These are phyloP conservation scores for Mystacides longicornis DNA, from an alignment of 2,888 invertebrate species.

Conservation along the genomic window DNA sequence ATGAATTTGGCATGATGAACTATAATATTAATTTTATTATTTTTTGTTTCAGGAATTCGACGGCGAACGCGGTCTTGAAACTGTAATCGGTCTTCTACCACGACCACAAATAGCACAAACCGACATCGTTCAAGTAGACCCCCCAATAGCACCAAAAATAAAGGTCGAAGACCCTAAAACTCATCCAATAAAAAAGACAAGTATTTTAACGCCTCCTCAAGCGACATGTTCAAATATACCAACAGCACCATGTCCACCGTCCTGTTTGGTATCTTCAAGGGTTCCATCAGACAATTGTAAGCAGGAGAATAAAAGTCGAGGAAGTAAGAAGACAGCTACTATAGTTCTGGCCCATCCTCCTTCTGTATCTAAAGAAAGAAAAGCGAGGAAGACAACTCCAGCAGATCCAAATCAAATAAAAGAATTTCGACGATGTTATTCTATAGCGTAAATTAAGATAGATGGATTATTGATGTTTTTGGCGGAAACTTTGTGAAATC, in stretches of 20 bases:
- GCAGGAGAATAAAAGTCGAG: too few relatives aligned
- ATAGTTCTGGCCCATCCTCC: not conserved
- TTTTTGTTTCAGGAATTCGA: conserved; percentile 3
- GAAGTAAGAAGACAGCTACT: not conserved
- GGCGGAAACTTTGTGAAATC: too few relatives aligned
- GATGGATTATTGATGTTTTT: too few relatives aligned
- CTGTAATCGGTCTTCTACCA: not conserved
- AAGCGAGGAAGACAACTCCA: conserved; percentile 18
- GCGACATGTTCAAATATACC: conserved; percentile 24
- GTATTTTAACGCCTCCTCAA: too few relatives aligned
- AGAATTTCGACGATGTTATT: conserved; percentile 22
- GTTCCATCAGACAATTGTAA: not conserved
- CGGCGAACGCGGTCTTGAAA: not conserved
- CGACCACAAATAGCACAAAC: not conserved
- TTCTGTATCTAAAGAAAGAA: not conserved
- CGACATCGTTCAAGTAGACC: not conserved
- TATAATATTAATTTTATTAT: too few relatives aligned
- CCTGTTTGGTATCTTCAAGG: not conserved
- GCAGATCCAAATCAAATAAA: conserved; percentile 15
- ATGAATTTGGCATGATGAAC: too few relatives aligned
- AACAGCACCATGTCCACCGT: conserved; percentile 30
- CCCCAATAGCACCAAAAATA: too few relatives aligned
- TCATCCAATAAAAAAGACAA: too few relatives aligned
- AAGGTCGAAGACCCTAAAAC: too few relatives aligned
- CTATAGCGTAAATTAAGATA: conserved; percentile 24